Percentiles rank a stretch among this genome's conserved stretches.
Conservation (phyloP, 2,113 vertebrate species). For the Gnathonemus echidnorhynchus region DNA sequence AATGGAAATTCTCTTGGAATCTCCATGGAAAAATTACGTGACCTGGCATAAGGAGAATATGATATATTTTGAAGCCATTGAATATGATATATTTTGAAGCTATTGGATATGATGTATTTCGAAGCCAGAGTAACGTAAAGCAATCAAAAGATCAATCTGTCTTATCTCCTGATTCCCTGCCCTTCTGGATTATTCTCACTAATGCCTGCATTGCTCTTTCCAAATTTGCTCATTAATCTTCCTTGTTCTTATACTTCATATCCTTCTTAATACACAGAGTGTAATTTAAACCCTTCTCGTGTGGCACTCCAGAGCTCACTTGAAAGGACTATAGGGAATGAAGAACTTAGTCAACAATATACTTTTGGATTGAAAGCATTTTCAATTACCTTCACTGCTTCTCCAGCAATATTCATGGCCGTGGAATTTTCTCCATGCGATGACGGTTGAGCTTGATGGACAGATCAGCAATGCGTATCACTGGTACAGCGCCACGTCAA, state of each 20-base stretch:
- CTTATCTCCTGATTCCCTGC: constrained; percentile 39
- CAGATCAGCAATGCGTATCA: neutral
- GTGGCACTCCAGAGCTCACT: constrained; percentile 43
- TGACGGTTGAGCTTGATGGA: neutral
- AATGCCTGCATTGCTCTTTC: constrained; percentile 58
- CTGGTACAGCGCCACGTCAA: neutral
- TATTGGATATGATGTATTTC: neutral
- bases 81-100: neutral
- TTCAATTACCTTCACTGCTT: constrained; percentile 16
- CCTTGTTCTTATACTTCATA: constrained; percentile 66
- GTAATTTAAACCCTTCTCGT: constrained; percentile 24
- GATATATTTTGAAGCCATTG: constrained; percentile 4
- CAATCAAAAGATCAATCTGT: constrained; percentile 35
- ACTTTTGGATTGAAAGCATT: constrained; percentile 32
- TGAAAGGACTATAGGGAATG: constrained; percentile 44
- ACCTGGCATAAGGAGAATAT: neutral
- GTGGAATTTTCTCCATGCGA: neutral
- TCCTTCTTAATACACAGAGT: constrained; percentile 49
- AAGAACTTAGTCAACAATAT: constrained; percentile 42
- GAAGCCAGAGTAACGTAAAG: constrained; percentile 25
- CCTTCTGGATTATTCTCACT: constrained; percentile 29
- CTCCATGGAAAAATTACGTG: neutral
- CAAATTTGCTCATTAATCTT: constrained; percentile 66
- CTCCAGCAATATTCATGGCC: neutral
- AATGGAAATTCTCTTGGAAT: neutral